Percentiles rank a stretch among this genome's conserved stretches.
phyloP scores from a whole-genome alignment of 35 echinoderm and acorn worm species.

The Heliocidaris tuberculata region DNA sequence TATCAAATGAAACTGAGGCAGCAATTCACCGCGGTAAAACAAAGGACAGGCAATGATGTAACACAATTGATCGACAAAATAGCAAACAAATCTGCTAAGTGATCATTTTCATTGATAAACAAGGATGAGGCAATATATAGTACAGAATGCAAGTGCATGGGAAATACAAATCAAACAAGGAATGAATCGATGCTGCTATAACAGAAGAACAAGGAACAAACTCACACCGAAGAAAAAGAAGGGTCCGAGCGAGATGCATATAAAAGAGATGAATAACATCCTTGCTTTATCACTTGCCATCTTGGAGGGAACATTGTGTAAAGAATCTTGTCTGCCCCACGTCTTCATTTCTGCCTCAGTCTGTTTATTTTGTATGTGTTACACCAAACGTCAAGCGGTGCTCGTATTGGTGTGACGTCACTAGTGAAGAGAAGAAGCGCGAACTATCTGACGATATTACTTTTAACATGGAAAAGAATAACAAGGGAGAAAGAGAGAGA shows the following conservation, averaged over 20 bases:
- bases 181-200: neutral
- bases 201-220: neutral
- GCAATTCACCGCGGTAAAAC: neutral
- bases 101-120: slow-evolving; percentile 12
- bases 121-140: neutral
- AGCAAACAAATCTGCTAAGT: neutral
- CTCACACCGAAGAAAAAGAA: neutral
- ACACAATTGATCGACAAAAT: neutral
- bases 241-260: neutral
- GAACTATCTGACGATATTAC: neutral
- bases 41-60: neutral
- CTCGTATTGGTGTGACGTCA: neutral
- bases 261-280: neutral
- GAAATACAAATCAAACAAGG: neutral
- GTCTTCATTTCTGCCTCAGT: neutral
- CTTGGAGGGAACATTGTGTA: neutral
- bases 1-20: neutral
- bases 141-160: neutral
- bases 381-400: neutral
- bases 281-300: neutral
- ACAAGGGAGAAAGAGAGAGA: neutral
- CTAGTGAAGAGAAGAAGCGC: neutral
- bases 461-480: neutral
- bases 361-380: neutral
- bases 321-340: neutral